Evolutionary conservation across 2,113 vertebrate species (phyloP).

Genomic region (Trogon surrucura): DNA sequence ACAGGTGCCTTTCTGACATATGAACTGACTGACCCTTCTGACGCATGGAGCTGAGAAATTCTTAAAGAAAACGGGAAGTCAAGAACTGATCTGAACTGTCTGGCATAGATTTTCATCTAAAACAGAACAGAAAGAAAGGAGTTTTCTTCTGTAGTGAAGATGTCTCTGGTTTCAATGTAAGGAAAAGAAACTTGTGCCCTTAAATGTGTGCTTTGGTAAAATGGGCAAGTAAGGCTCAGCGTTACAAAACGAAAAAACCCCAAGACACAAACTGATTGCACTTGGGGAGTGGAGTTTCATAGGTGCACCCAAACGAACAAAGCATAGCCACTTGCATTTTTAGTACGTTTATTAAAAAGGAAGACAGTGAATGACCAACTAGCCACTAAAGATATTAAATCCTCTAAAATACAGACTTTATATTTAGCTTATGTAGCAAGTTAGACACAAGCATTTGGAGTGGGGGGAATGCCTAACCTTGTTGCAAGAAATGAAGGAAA

Average conservation of each 20-base stretch:
- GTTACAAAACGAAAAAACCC: background rate
- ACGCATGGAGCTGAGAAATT: background rate
- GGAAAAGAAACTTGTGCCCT: background rate
- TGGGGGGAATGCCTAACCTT: background rate
- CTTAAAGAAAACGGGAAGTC: background rate
- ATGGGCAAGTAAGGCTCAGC: background rate
- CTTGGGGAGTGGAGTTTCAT: background rate
- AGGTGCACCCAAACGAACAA: background rate
- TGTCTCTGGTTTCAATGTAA: background rate
- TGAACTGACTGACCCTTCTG: background rate
- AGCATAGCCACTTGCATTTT: background rate
- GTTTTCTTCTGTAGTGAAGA: background rate
- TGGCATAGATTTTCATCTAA: background rate
- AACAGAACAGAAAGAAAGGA: background rate
- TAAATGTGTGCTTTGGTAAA: background rate
- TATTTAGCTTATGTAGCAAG: background rate
- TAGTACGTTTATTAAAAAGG: background rate
- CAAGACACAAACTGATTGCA: background rate
- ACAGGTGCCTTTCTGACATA: background rate
- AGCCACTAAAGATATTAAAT: background rate
- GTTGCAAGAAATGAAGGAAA: background rate
- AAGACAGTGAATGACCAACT: background rate
- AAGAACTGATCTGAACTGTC: background rate
- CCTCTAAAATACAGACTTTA: background rate
- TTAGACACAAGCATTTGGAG: background rate